phyloP scores from a whole-genome alignment of 1,140 invertebrate species.

The Artemia franciscana region DNA sequence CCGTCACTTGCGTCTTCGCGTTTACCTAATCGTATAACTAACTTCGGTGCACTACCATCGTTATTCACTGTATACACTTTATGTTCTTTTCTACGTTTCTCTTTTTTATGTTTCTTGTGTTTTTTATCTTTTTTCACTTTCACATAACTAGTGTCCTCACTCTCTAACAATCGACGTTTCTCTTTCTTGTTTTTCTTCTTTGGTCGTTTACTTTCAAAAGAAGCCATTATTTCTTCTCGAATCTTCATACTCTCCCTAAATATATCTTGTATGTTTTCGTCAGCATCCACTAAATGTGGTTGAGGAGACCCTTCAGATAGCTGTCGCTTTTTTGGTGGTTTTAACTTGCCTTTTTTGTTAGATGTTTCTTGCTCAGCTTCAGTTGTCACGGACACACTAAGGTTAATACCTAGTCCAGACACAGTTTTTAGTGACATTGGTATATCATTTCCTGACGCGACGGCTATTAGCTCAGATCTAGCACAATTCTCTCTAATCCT shows the following conservation, averaged over 20 bases:
- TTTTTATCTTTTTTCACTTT: conserved; percentile 22
- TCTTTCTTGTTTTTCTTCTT: conserved; percentile 28
- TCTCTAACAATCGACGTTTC: conserved; percentile 24
- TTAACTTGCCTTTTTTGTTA: conserved; percentile 24
- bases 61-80: conserved; percentile 25
- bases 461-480: not conserved
- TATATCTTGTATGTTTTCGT: conserved; percentile 44
- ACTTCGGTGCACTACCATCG: conserved; percentile 21
- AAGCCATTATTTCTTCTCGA: conserved; percentile 52
- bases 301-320: conserved; percentile 15
- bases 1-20: not conserved
- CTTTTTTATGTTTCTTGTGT: conserved; percentile 34
- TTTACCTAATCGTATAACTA: not conserved
- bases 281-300: conserved; percentile 7
- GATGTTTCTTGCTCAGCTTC: conserved; percentile 7
- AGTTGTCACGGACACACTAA: not conserved
- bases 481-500: conserved; percentile 34
- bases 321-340: conserved; percentile 51
- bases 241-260: conserved; percentile 66
- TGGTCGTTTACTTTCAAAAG: conserved; percentile 28
- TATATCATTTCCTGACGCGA: not conserved
- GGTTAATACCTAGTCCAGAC: not conserved
- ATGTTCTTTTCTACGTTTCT: conserved; percentile 27
- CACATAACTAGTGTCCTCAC: conserved; percentile 10
- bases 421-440: not conserved